phyloP scores from a whole-genome alignment of 92 coral and sea anemone species.

The Zoanthus sociatus region DNA sequence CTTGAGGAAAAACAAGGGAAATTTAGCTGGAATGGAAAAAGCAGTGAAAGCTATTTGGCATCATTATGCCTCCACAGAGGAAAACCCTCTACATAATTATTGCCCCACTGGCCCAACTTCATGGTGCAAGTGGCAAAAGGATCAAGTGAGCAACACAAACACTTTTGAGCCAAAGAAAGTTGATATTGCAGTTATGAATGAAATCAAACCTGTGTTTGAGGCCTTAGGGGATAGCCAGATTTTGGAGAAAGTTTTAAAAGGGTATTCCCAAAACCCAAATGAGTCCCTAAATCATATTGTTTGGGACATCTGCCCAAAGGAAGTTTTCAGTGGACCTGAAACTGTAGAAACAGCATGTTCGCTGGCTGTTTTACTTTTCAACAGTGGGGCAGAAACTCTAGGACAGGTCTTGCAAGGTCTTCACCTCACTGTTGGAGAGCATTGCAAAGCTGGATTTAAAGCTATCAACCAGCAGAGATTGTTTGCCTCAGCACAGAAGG shows the following conservation, averaged over 20 bases:
- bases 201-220: constrained; percentile 52
- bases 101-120: constrained; percentile 16
- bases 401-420: constrained; percentile 50
- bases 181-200: constrained; percentile 44
- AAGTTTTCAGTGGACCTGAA: constrained; percentile 42
- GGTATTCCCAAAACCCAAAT: constrained; percentile 49
- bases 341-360: constrained; percentile 44
- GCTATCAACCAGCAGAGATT: constrained; percentile 42
- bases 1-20: neutral
- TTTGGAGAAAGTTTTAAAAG: constrained; percentile 47
- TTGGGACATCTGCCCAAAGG: constrained; percentile 59
- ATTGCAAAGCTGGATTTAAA: constrained; percentile 52
- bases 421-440: constrained; percentile 47
- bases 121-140: constrained; percentile 60
- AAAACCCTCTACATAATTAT: constrained; percentile 1
- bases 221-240: constrained; percentile 33
- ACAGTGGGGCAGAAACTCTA: constrained; percentile 46
- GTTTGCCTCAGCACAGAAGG: constrained; percentile 49
- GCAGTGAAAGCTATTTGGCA: constrained; percentile 58
- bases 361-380: constrained; percentile 51
- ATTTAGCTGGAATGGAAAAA: constrained; percentile 27
- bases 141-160: constrained; percentile 46
- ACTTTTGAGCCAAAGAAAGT: constrained; percentile 51
- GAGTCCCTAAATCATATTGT: constrained; percentile 64
- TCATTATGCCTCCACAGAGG: constrained; percentile 54